phyloP scores from a whole-genome alignment of 2,888 invertebrate species.

The Cartodere bifasciata region DNA sequence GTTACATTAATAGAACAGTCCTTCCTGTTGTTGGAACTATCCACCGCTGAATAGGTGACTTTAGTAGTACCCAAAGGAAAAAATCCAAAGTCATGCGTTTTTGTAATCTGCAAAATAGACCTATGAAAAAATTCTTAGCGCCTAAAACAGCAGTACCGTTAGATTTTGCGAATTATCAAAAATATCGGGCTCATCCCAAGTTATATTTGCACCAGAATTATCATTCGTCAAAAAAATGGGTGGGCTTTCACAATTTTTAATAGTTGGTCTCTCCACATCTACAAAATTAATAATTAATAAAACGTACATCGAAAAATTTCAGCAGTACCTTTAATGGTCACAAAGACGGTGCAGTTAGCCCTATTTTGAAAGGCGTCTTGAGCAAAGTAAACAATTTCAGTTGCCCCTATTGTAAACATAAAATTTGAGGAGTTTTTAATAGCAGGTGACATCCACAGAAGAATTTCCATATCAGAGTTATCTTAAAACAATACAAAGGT shows the following conservation, averaged over 20 bases:
- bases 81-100: conserved; percentile 34
- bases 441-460: conserved; percentile 45
- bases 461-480: conserved; percentile 43
- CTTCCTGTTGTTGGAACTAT: conserved; percentile 44
- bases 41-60: conserved; percentile 45
- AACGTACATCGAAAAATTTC: neutral
- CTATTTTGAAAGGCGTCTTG: conserved; percentile 48
- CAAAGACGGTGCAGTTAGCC: conserved; percentile 46
- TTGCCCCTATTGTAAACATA: conserved; percentile 45
- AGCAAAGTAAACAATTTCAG: conserved; percentile 47
- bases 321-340: conserved; percentile 40
- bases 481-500: conserved; percentile 32
- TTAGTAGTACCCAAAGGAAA: conserved; percentile 43
- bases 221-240: conserved; percentile 34
- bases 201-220: conserved; percentile 33
- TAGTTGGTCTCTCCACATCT: conserved; percentile 44
- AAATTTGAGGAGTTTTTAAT: conserved; percentile 33
- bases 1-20: conserved; percentile 46
- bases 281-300: conserved; percentile 4
- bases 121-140: neutral
- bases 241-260: conserved; percentile 48
- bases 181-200: conserved; percentile 46
- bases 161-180: conserved; percentile 43
- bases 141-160: conserved; percentile 21
- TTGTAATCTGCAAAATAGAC: conserved; percentile 25